Evolutionary conservation across 2,888 invertebrate genomes (phyloP).

Genomic region (Philereme vetulata): DNA sequence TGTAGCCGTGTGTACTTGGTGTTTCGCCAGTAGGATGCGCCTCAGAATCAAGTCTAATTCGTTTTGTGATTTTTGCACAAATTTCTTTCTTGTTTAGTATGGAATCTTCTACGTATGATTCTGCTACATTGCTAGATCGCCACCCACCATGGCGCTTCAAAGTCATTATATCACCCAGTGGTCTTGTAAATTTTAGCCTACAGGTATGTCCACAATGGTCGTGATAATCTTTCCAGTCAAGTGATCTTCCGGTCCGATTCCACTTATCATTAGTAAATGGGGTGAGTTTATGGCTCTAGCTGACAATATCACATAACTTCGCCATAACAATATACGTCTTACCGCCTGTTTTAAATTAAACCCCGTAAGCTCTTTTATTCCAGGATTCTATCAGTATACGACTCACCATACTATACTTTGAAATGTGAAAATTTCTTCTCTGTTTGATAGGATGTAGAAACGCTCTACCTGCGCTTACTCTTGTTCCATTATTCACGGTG

Average conservation of each 20-base stretch:
- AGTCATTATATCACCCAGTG: no score
- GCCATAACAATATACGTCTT: constrained; percentile 71
- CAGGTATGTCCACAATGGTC: constrained; percentile 84
- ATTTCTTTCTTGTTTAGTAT: no score
- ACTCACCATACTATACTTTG: constrained; percentile 83
- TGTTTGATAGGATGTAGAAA: constrained; percentile 85
- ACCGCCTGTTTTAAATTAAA: constrained; percentile 81
- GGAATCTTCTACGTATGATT: no score
- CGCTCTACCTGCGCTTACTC: constrained; percentile 90
- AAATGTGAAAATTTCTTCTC: constrained; percentile 86
- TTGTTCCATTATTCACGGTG: constrained; percentile 86
- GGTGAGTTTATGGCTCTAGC: constrained; percentile 92
- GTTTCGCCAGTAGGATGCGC: no score
- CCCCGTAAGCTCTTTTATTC: constrained; percentile 83
- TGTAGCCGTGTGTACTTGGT: no score
- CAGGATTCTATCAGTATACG: constrained; percentile 81
- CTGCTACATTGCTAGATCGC: no score
- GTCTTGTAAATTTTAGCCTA: constrained; percentile 91
- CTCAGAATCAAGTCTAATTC: no score
- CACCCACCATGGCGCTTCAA: no score
- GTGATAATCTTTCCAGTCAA: constrained; percentile 82
- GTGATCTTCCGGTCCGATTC: constrained; percentile 87
- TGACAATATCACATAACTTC: constrained; percentile 88
- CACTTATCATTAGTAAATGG: constrained; percentile 92
- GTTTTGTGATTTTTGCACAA: no score